Percentiles rank a stretch among this genome's conserved stretches.
Evolutionary conservation across 2,797 vertebrate genomes (phyloP).

Genomic region (Acrossocheilus wenchowensis): DNA sequence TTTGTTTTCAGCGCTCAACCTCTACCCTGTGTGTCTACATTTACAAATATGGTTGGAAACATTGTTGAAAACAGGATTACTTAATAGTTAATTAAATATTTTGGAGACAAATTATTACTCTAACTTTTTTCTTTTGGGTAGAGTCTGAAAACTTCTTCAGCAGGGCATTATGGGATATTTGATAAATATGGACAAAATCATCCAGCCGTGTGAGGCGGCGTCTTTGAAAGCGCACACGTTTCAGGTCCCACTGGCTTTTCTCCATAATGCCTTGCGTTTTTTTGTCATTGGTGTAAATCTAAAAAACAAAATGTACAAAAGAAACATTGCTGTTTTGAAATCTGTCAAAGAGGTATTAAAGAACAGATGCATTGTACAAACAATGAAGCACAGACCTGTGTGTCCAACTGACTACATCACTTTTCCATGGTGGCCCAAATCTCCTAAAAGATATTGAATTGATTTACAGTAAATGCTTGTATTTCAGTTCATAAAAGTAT

Average conservation of each 20-base stretch:
- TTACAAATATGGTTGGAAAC: background rate
- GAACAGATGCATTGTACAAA: no score
- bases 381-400: background rate
- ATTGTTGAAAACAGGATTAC: background rate
- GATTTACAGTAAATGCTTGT: no score
- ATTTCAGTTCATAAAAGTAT: no score
- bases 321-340: background rate
- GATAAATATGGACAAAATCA: slow-evolving; percentile 31
- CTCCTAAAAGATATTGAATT: background rate
- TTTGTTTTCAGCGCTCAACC: slow-evolving; percentile 2
- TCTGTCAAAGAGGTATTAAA: background rate
- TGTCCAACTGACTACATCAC: background rate
- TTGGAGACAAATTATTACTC: background rate
- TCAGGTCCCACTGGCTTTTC: background rate
- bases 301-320: background rate
- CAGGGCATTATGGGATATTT: background rate
- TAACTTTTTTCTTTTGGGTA: background rate
- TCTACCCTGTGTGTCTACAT: slow-evolving; percentile 14
- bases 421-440: background rate
- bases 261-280: background rate
- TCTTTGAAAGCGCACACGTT: background rate
- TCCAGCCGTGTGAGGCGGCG: background rate
- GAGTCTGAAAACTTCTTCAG: slow-evolving; percentile 3
- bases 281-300: slow-evolving; percentile 1
- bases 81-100: background rate